Evolutionary conservation across 1,140 invertebrate species (phyloP), one percentile per base, ranked within the genome.

Genomic region (Sycophila sp.): DNA sequence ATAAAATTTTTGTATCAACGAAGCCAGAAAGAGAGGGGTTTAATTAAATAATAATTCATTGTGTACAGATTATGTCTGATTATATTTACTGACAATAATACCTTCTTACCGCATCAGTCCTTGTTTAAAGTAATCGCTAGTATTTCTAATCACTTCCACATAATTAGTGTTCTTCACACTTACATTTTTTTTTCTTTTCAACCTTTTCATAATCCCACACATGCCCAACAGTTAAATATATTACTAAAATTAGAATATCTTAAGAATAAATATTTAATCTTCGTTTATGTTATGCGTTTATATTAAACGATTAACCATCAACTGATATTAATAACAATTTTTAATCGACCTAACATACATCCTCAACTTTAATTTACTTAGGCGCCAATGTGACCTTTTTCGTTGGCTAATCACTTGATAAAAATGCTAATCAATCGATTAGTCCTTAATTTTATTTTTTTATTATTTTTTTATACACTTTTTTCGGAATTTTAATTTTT

Each of bases 261-360:
- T 75, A 67, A 74, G 71, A 81, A 81, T 80, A 83, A 80, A 80
- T 83, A 80, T 77, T 80, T 75, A 76, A 76, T 79, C 73, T 81
- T 80, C 77, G 78, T 80, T 79, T 72, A 75, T 64, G 76, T 78
- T 77, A 75, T 64, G 65, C 71, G 69, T 72, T 75, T 59, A 75
- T 70, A 69, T 79, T 72, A 76, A 73, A 76, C 55, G 69, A 74
- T 76, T 69, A 79, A 80, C 74, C 49, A 74, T 66, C 66, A 80
- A 80, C 64, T 70, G 72, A 79, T 76, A 73, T 67, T 77, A 73
- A 72, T 74, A 77, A 78, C 76, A 75, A 75, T 77, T 76, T 73
- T 63, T 53, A 70, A 63, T 55, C 22, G 36, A 42, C 22, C 36
- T 59, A 65, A 64, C 62, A 65, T 73, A 53, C 45, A 69, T 73